phyloP scores from a whole-genome alignment of 2,888 invertebrate species.

The Parnassius glacialis region DNA sequence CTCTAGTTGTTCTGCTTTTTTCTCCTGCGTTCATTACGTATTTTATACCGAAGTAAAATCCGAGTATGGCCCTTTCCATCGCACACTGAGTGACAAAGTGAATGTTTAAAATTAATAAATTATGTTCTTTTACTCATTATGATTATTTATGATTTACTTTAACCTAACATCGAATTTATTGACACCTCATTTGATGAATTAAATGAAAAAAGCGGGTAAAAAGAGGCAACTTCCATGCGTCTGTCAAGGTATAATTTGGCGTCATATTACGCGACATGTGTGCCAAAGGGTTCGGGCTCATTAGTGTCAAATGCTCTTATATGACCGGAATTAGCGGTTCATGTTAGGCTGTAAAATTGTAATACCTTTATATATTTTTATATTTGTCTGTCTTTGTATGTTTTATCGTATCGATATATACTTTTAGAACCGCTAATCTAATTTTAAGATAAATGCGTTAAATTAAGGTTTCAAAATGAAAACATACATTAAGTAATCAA shows the following conservation, averaged over 20 bases:
- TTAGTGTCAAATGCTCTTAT: constrained; percentile 59
- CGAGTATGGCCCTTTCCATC: too few relatives aligned
- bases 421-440: too few relatives aligned
- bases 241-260: constrained; percentile 62
- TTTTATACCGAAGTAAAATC: background rate
- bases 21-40: too few relatives aligned
- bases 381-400: background rate
- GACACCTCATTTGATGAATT: constrained; percentile 8
- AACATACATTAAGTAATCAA: too few relatives aligned
- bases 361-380: background rate
- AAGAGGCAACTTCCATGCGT: constrained; percentile 22
- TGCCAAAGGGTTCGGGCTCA: constrained; percentile 66
- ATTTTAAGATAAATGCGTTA: too few relatives aligned
- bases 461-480: too few relatives aligned
- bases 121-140: too few relatives aligned
- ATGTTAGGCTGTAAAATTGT: constrained; percentile 32
- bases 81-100: background rate
- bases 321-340: constrained; percentile 37
- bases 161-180: background rate
- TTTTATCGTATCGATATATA: background rate
- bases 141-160: background rate
- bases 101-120: background rate
- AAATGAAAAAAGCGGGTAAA: constrained; percentile 6
- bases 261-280: constrained; percentile 57
- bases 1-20: too few relatives aligned